Percentiles rank a stretch among this genome's conserved stretches.
phyloP scores from a whole-genome alignment of 2,888 invertebrate genomes.

The Belgica antarctica region DNA sequence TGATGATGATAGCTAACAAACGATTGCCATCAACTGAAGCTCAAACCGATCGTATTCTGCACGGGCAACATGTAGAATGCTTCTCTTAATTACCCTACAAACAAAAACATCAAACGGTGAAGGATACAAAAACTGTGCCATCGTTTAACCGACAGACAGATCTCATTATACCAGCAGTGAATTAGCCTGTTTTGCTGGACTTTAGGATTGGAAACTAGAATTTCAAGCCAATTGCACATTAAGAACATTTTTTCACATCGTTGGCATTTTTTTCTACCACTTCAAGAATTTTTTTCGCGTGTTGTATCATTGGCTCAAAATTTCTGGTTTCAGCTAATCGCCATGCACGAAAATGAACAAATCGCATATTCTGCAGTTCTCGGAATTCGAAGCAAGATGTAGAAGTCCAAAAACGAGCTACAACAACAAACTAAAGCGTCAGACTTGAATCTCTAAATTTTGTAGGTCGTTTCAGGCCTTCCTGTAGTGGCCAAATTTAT shows the following conservation, averaged over 20 bases:
- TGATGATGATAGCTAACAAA: not conserved
- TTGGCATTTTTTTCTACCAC: not conserved
- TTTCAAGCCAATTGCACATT: constrained; percentile 19
- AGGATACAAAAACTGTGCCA: no score
- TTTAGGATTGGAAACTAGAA: not conserved
- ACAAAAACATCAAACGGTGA: not conserved
- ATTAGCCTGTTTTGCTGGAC: not conserved
- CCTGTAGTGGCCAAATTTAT: constrained; percentile 1
- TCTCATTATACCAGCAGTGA: constrained; percentile 6
- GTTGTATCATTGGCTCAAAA: constrained; percentile 27
- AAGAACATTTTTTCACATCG: no score
- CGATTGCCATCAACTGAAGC: not conserved
- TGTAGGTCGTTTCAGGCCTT: not conserved
- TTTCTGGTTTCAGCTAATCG: constrained; percentile 34
- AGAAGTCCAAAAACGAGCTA: constrained; percentile 2
- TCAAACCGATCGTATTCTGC: no score
- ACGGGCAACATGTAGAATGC: no score
- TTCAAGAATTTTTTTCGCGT: constrained; percentile 34
- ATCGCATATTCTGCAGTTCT: constrained; percentile 41
- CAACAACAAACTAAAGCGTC: constrained; percentile 20
- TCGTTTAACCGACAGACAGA: not conserved
- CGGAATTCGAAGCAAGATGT: constrained; percentile 34
- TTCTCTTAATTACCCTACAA: not conserved
- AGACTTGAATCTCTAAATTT: constrained; percentile 33
- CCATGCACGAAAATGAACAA: not conserved